Base-by-base conservation (phyloP, 2,797 vertebrate species). In the Xenops minutus region DNA sequence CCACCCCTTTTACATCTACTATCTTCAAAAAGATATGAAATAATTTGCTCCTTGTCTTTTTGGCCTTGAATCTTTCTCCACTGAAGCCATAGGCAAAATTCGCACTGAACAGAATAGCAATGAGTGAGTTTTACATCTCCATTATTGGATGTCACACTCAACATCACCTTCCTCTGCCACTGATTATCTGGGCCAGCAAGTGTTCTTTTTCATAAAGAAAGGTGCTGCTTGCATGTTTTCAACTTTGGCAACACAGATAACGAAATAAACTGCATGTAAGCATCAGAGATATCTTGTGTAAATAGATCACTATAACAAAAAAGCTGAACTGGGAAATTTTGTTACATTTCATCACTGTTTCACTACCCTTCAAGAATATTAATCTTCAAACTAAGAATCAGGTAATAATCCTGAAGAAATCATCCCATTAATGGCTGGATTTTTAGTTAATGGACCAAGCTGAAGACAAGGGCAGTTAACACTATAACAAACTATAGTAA, bases 381-480 rank as follows among this genome's bases (percentile, higher is more conserved):
- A 75, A 91, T 88, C 77, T 90, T 75, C 63, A 89, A 92, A 48
- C 16, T 75, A 52, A 88, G 56, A 85, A 67, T 58, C 56, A 69
- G 66, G 84, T 55, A 96, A 93, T 94, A 62, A 96, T 91, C 92
- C 88, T 74, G 62, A 88, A 93, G 61, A 96, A 97, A 95, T 88
- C 88, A 85, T 85, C 39, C 63, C 44, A 78, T 96, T 81, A 95
- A 80, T 55, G 58, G 43, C 24, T 95, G 88, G 91, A 89, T 89
- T 96, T 97, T 96, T 61, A 94, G 64, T 94, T 95, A 91, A 92
- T 91, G 88, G 80, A 90, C 73, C 69, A 93, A 84, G 32, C 71
- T 73, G 83, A 94, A 95, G 64, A 97, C 90, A 97, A 96, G 64
- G 58, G 88, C 43, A 97, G 85, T 89, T 97, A 97, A 81, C 41